A percentile compares a stretch with the other conserved stretches of the same genome.
Conservation (phyloP, 2,797 vertebrate species). For the Furcifer pardalis region DNA sequence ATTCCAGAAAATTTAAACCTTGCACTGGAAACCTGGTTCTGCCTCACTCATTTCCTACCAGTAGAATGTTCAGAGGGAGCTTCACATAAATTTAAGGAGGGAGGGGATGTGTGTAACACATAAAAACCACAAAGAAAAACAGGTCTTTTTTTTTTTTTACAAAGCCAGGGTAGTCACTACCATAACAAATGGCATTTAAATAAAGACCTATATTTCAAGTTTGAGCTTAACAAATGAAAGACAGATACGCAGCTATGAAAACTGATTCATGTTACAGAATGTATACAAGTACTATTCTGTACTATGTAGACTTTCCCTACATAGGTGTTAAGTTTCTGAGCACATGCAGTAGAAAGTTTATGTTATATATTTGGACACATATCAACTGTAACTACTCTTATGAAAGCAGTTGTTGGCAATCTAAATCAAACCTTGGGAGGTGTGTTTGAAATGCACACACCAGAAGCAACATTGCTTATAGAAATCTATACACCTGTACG, state of each 20-base stretch:
- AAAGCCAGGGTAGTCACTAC: background rate
- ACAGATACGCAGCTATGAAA: background rate
- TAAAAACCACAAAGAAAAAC: no score
- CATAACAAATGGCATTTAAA: background rate
- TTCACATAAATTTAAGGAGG: no score
- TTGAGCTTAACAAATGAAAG: background rate
- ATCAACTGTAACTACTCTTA: background rate
- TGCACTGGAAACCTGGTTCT: no score
- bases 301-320: background rate
- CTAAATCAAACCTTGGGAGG: background rate
- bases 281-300: background rate
- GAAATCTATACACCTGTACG: background rate
- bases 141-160: background rate
- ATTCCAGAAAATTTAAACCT: no score
- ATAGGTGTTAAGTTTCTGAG: no score
- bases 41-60: background rate
- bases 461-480: background rate
- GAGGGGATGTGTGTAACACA: no score
- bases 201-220: background rate
- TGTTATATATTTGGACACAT: background rate
- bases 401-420: background rate
- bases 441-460: background rate
- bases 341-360: background rate
- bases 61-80: no score
- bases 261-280: background rate